These are phyloP conservation scores for Kradibia gibbosae DNA, from an alignment of 1,140 invertebrate genomes.

Conservation along the genomic window DNA sequence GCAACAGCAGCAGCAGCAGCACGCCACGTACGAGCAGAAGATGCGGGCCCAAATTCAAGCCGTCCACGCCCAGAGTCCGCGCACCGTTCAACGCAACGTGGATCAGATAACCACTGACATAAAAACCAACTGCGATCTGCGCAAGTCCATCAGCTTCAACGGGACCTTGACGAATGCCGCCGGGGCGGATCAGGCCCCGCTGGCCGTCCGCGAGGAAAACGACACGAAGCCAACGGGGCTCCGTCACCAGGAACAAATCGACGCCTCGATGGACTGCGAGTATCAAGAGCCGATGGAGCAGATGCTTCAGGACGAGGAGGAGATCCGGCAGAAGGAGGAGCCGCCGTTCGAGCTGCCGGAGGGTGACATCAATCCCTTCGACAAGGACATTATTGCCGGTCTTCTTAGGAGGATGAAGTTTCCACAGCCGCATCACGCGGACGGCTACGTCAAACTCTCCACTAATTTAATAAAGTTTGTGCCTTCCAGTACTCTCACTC, in stretches of 20 bases:
- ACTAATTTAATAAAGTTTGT: constrained; percentile 69
- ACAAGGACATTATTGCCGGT: constrained; percentile 68
- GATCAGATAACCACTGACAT: constrained; percentile 71
- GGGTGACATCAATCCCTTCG: constrained; percentile 72
- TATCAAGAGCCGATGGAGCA: constrained; percentile 68
- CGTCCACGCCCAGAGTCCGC: constrained; percentile 69
- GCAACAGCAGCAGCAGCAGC: constrained; percentile 48
- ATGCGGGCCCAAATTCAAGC: constrained; percentile 68
- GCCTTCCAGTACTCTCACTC: constrained; percentile 68
- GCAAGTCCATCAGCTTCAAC: constrained; percentile 66
- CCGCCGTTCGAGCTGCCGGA: constrained; percentile 64
- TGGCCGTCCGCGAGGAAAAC: neutral
- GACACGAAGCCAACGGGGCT: neutral
- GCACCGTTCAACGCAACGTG: constrained; percentile 70
- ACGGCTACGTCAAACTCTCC: constrained; percentile 66
- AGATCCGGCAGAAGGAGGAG: constrained; percentile 58
- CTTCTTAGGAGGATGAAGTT: constrained; percentile 73
- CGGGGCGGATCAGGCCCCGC: neutral
- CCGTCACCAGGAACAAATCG: constrained; percentile 45
- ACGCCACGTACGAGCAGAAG: constrained; percentile 62
- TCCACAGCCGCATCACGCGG: constrained; percentile 69
- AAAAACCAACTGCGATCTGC: constrained; percentile 68
- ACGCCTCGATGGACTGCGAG: constrained; percentile 65
- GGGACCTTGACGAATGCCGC: neutral
- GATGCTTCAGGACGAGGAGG: constrained; percentile 52